Evolutionary conservation across 2,888 invertebrate species (phyloP), one percentile per base, ranked within the genome.

Genomic region (Thumatha senex): DNA sequence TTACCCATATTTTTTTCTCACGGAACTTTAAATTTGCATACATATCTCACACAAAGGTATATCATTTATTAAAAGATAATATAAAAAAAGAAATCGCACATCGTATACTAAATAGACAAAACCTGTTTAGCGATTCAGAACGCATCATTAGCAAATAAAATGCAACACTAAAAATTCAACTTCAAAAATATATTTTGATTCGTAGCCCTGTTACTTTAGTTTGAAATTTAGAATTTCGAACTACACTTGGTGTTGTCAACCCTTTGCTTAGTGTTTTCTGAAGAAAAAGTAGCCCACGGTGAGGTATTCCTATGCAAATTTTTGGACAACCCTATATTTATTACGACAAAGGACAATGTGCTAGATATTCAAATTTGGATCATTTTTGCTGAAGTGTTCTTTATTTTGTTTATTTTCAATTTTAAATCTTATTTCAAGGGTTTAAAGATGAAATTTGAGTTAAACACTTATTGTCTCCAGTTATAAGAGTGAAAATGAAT

Each of bases 41-140:
- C 55, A 34, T 54, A 56, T 63, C 56, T 61, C 61, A 56, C 46
- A 56, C 62, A 42, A 54, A 74, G 70, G 67, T 65, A 67, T 76
- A 83, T 80, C 82, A 81, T 83, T 80, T 80, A 71, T 79, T 75
- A 73, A 53, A 61, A 71, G 55, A 73, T 59, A 70, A 74, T 74
- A 62, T 54, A 67, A 54, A 62, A 41, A 70, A 66, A 74, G 62
- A 70, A 72, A 74, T 76, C 78, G 78, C 79, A 72, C 72, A 70
- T 72, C 74, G 80, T 81, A 76, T 82, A 84, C 77, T 70, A 83
- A 88, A 78, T 84, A 89, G 86, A 85, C 86, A 86, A 86, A 89
- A 87, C 87, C 80, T 82, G 89, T 84, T 90, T 89, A 89, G 63
- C 68, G 63, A 90, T 90, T 91, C 89, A 67, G 56, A 54, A 82